Evolutionary conservation across 2,113 vertebrate species (phyloP), one percentile per base, ranked within the genome.

Genomic region (Anguilla rostrata): DNA sequence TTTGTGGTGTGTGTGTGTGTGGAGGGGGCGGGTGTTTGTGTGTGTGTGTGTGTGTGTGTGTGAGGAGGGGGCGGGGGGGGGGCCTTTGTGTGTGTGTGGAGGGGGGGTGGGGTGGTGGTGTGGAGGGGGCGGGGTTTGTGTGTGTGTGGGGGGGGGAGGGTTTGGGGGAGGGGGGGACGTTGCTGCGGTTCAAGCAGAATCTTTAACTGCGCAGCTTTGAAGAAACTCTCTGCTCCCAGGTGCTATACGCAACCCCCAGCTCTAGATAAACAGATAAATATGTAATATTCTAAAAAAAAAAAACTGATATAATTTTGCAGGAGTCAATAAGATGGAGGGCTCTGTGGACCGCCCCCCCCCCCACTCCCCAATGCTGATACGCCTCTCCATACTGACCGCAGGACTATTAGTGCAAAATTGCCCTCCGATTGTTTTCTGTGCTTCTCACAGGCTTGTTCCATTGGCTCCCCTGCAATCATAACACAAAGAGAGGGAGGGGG

Each of bases 391-490:
- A 1, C 60, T 66, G 60, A 66, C 49, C 49, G 7, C 49, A 53
- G 49, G 49, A 11, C 18, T 66, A 66, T 66, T 66, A 26, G 60
- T 26, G 60, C 60, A 26, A 66, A 26, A 66, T 66, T 22, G 22
- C 20, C 60, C 49, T 53, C 9, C 49, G 49, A 53, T 53, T 26
- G 49, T 80, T 46, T 82, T 80, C 79, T 39, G 34, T 60, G 5
- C 26, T 85, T 22, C 15, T 14, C 66, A 26, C 34, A n/a, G 39
- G 56, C 78, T 57, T n/a, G 22, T 60, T 81, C 40, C 57, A 41
- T 63, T 39, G 82, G 80, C 40, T 86, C 40, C 39, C 66, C 71
- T 41, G 82, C 66, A 83, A 87, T 83, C 81, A 83, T 79, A 63
- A 84, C 49, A 87, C 39, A 53, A 53, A 84, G 49, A 83, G 41